Percentiles rank a stretch among this genome's conserved stretches.
Evolutionary conservation across 2,113 vertebrate species (phyloP).

Genomic region (Megaleporinus macrocephalus): DNA sequence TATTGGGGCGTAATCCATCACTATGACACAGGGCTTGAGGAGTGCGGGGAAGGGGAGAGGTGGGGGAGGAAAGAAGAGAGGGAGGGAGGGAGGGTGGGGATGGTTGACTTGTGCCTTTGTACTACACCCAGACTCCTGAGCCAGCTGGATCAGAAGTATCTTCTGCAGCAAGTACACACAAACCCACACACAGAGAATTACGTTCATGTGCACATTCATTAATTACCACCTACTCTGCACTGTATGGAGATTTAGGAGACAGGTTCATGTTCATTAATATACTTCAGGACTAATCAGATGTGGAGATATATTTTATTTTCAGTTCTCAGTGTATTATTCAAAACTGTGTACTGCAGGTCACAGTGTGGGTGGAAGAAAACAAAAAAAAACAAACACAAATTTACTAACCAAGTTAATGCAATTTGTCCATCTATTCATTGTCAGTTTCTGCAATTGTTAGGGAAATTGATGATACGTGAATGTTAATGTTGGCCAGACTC

Average conservation of each 20-base stretch:
- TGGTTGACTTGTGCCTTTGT: conserved; percentile 32
- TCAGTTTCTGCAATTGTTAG: too few species aligned
- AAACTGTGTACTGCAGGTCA: too few species aligned
- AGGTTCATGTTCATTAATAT: not conserved
- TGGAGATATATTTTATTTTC: not conserved
- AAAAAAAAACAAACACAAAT: too few species aligned
- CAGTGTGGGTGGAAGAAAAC: too few species aligned
- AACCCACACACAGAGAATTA: not conserved
- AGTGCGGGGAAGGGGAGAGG: conserved; percentile 53
- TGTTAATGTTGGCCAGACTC: too few species aligned
- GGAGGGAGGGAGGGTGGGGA: conserved; percentile 46
- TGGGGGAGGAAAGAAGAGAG: conserved; percentile 14
- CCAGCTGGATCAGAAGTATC: conserved; percentile 35
- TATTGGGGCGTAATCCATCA: conserved; percentile 81
- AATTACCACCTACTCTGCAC: not conserved
- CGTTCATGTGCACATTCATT: conserved; percentile 3
- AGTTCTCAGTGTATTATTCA: too few species aligned
- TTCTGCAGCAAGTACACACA: not conserved
- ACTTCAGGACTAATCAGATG: not conserved
- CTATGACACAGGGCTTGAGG: conserved; percentile 68
- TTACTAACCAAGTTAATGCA: too few species aligned
- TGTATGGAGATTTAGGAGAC: not conserved
- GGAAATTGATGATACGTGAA: too few species aligned
- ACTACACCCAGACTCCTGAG: conserved; percentile 26
- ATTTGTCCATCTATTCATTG: too few species aligned